Evolutionary conservation across 2,888 invertebrate genomes (phyloP).

Genomic region (Leptopilina syphax): DNA sequence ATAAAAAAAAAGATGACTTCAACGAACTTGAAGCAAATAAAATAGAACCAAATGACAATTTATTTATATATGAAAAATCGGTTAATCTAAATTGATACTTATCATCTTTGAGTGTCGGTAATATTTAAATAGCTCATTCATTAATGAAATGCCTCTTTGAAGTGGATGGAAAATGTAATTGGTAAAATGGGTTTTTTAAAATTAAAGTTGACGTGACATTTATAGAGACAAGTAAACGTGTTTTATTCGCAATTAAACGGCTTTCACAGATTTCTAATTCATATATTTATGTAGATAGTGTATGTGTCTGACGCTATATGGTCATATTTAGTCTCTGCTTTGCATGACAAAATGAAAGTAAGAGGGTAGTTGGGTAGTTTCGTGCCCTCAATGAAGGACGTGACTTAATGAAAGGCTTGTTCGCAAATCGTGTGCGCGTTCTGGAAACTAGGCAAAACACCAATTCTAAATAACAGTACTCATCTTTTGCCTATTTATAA

Average conservation of each 20-base stretch:
- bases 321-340: background rate
- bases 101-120: no score
- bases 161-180: no score
- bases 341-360: constrained; percentile 12
- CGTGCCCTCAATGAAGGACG: constrained; percentile 4
- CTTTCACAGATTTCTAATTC: constrained; percentile 10
- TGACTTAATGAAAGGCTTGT: constrained; percentile 3
- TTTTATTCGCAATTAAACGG: constrained; percentile 18
- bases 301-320: no score
- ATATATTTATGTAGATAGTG: background rate
- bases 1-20: no score
- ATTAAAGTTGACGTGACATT: background rate
- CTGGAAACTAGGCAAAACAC: constrained; percentile 11
- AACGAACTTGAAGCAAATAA: no score
- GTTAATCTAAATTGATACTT: no score
- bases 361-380: background rate
- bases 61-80: no score
- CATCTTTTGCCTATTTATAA: background rate
- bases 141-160: no score
- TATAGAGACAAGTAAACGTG: background rate
- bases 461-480: constrained; percentile 1
- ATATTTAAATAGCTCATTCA: no score
- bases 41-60: no score
- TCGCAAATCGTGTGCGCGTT: background rate
- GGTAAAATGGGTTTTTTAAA: no score